Evolutionary conservation across 1,140 invertebrate species (phyloP).

Genomic region (Orussus abietinus): DNA sequence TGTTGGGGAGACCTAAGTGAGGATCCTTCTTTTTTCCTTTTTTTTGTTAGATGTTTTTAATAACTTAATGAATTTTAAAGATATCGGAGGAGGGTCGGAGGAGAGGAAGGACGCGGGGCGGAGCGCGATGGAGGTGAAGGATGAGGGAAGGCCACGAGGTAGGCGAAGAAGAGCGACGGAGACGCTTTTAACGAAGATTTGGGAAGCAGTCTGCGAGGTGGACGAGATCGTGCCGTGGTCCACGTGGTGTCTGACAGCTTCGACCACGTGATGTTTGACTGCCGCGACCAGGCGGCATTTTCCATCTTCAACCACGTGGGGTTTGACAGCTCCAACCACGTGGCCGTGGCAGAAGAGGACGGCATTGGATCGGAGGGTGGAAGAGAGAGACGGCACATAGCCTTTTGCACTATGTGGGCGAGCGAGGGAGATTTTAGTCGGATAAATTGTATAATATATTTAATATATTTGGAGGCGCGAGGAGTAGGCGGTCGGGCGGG

Average conservation of each 20-base stretch:
- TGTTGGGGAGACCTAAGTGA: conserved; percentile 44
- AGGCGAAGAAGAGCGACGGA: no score
- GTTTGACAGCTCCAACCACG: no score
- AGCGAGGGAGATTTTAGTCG: conserved; percentile 44
- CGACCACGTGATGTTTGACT: no score
- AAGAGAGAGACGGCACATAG: conserved; percentile 26
- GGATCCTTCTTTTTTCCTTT: conserved; percentile 40
- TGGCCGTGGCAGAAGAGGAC: no score
- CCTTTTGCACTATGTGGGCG: conserved; percentile 39
- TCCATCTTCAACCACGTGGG: no score
- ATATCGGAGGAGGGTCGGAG: conserved; percentile 29
- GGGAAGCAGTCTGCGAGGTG: no score
- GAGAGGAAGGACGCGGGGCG: background rate
- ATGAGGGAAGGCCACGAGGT: conserved; percentile 9
- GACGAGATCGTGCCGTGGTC: no score
- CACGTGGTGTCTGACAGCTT: no score
- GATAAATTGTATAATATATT: conserved; percentile 54
- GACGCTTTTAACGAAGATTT: no score
- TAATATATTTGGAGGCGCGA: conserved; percentile 51
- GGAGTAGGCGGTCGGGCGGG: no score
- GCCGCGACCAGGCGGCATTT: no score
- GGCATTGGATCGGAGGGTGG: no score
- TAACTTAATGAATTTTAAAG: conserved; percentile 52
- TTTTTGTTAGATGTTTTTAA: conserved; percentile 49
- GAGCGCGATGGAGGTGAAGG: conserved; percentile 13